A percentile compares a stretch with the other conserved stretches of the same genome.
Evolutionary conservation across 2,113 vertebrate species (phyloP).

Genomic region (Indicator indicator): DNA sequence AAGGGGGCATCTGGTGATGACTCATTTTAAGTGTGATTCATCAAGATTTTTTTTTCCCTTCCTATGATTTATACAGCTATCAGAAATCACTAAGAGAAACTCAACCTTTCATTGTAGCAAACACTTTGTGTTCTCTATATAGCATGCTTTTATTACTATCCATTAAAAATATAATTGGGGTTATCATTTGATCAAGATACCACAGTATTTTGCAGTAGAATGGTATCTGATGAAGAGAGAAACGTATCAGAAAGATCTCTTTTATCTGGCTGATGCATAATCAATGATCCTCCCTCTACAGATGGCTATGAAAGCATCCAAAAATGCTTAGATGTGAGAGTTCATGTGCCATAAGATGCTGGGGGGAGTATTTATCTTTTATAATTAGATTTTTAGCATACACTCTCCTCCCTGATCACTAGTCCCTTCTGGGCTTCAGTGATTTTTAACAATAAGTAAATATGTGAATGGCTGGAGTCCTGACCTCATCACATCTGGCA

Average conservation of each 20-base stretch:
- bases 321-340: slow-evolving; percentile 66
- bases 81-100: slow-evolving; percentile 36
- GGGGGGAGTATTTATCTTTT: not conserved
- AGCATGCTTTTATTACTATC: not conserved
- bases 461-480: not conserved
- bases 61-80: slow-evolving; percentile 32
- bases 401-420: slow-evolving; percentile 16
- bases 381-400: slow-evolving; percentile 52
- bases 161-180: not conserved
- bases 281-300: slow-evolving; percentile 70
- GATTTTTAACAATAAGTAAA: slow-evolving; percentile 44
- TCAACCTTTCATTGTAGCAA: not conserved
- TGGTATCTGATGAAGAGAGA: slow-evolving; percentile 39
- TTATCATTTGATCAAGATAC: slow-evolving; percentile 34
- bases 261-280: slow-evolving; percentile 70
- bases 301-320: slow-evolving; percentile 71
- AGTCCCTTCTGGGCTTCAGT: not conserved
- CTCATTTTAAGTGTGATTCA: slow-evolving; percentile 26
- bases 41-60: not conserved
- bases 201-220: slow-evolving; percentile 41
- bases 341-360: slow-evolving; percentile 53
- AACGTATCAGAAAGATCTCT: slow-evolving; percentile 65
- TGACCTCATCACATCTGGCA: slow-evolving; percentile 42
- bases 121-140: not conserved
- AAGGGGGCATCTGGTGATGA: not conserved